These are phyloP conservation scores for Resseliella maxima DNA, from an alignment of 2,888 invertebrate genomes.

Conservation along the genomic window DNA sequence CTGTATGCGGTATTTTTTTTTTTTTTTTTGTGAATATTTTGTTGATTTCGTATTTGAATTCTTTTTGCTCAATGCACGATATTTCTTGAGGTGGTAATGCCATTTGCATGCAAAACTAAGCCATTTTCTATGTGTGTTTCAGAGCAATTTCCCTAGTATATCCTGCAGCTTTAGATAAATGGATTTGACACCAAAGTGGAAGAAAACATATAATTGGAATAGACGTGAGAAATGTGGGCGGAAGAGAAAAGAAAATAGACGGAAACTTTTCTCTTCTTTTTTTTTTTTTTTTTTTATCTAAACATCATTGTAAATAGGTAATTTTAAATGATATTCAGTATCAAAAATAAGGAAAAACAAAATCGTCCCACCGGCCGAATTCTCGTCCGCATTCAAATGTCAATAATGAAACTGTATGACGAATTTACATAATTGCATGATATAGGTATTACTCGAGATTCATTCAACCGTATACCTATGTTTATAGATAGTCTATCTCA, in stretches of 20 bases:
- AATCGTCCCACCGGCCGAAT: background rate
- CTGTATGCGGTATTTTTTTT: background rate
- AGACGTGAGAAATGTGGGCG: background rate
- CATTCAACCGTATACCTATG: too few species aligned
- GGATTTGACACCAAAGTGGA: background rate
- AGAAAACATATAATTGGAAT: background rate
- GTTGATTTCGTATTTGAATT: background rate
- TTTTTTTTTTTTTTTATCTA: background rate
- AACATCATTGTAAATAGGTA: background rate
- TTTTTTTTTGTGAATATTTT: background rate
- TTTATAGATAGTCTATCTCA: too few species aligned
- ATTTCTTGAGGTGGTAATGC: background rate
- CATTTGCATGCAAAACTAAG: slow-evolving; percentile 6
- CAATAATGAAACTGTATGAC: background rate
- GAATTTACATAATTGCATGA: background rate
- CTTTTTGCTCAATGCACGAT: background rate
- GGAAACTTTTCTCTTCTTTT: too few species aligned
- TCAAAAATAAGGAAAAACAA: background rate
- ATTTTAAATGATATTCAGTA: background rate
- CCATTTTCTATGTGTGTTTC: background rate
- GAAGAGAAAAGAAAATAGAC: background rate
- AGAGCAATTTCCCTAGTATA: background rate
- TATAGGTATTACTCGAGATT: too few species aligned
- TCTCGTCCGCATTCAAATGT: background rate
- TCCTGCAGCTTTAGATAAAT: background rate